Evolutionary conservation across 2,888 invertebrate genomes (phyloP), one percentile per base, ranked within the genome.

Genomic region (Drosophila melanocephala): DNA sequence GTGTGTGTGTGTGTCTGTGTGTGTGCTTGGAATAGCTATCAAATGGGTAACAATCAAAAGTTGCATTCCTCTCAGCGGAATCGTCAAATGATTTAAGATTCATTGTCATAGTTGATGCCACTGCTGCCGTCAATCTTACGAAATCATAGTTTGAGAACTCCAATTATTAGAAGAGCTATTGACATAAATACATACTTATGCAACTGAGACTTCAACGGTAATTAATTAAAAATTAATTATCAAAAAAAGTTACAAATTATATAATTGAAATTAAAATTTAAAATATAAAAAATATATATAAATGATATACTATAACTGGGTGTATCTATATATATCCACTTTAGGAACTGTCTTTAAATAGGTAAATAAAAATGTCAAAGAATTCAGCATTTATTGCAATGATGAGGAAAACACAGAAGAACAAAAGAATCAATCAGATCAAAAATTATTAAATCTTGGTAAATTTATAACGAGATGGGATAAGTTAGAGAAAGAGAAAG

Each of bases 61-160:
- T 19, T 42, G 53, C 44, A 33, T 19, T 47, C 44, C 42, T 69
- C 33, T 69, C 33, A 16, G 39, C 22, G 42, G 53, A 59, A 51
- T 56, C 61, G 60, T 70, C 26, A 70, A 60, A 61, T 51, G 56
- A 61, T 35, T 61, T n/a, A 19, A 56, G 32, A 44, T 57, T 42
- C 30, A 33, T 32, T 50, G 32, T 32, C 10, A 44, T n/a, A n/a
- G 32, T 59, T 59, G 52, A 37, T 22, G 33, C 28, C 58, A 39
- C 70, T 70, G 69, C 69, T 69, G 70, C 32, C 58, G 37, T 30
- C 9, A n/a, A 30, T 28, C 14, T 14, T 9, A 26, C 26, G 26
- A 9, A 26, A 26, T 47, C 16, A 22, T 12, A 12, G 7, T 3
- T 3, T 7, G 10, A 47, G 16, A 16, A 16, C 47, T 47, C 3